phyloP scores from a whole-genome alignment of 2,888 invertebrate genomes.

The Dicyrtoma fusca region DNA sequence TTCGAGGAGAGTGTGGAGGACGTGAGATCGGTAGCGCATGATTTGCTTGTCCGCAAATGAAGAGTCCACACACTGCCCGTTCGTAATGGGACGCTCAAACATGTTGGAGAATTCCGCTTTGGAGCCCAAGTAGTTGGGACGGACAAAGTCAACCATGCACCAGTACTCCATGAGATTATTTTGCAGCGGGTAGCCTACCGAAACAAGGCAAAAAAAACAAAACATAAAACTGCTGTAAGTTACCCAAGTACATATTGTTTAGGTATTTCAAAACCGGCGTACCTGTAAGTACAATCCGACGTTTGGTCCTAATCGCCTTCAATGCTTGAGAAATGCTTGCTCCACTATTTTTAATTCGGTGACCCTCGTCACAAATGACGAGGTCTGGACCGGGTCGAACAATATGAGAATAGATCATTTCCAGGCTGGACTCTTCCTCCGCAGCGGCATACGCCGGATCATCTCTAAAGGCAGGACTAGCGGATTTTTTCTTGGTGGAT shows the following conservation, averaged over 20 bases:
- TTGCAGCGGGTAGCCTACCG: slow-evolving; percentile 84
- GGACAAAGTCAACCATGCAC: slow-evolving; percentile 99
- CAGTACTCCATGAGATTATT: slow-evolving; percentile 96
- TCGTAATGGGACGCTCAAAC: slow-evolving; percentile 98
- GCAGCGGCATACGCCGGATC: neutral
- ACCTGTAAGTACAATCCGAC: slow-evolving; percentile 90
- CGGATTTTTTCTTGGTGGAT: slow-evolving; percentile 65
- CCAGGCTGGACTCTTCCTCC: slow-evolving; percentile 64
- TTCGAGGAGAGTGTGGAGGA: slow-evolving; percentile 87
- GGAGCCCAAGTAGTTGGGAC: slow-evolving; percentile 95
- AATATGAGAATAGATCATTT: slow-evolving; percentile 78
- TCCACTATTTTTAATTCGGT: slow-evolving; percentile 96
- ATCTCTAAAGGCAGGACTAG: slow-evolving; percentile 13
- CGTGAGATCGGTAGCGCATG: slow-evolving; percentile 92
- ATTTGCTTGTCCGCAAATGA: slow-evolving; percentile 90
- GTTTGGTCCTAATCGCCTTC: slow-evolving; percentile 90
- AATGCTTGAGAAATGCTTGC: slow-evolving; percentile 94
- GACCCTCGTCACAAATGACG: slow-evolving; percentile 95
- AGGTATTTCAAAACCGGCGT: neutral
- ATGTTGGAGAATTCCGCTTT: slow-evolving; percentile 97
- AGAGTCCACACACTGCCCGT: slow-evolving; percentile 97
- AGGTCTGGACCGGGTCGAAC: slow-evolving; percentile 91
- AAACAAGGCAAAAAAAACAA: neutral
- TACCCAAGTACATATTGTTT: neutral
- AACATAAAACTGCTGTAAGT: neutral